Evolutionary conservation across 2,113 vertebrate genomes (phyloP).

Genomic region (Coturnix japonica): DNA sequence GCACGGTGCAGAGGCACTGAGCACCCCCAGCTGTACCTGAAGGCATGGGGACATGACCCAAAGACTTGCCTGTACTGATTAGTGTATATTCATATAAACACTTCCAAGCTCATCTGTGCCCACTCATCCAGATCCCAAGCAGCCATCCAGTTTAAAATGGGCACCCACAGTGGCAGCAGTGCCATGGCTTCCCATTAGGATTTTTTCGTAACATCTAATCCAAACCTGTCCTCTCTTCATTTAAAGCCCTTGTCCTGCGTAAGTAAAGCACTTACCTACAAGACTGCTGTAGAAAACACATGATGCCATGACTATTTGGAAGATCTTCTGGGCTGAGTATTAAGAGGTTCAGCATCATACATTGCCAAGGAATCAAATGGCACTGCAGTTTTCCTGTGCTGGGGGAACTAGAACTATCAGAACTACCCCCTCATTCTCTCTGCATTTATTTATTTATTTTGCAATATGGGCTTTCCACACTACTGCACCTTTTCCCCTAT

Average conservation of each 20-base stretch:
- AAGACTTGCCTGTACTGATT: background rate
- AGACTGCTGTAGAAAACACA: background rate
- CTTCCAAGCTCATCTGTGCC: background rate
- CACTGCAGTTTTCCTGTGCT: background rate
- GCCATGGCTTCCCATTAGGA: background rate
- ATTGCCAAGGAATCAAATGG: background rate
- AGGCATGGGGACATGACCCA: accelerated
- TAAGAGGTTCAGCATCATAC: background rate
- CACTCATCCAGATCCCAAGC: background rate
- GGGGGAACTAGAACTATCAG: background rate
- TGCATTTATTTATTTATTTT: background rate
- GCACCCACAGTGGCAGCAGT: background rate
- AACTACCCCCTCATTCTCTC: background rate
- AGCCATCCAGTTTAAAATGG: background rate
- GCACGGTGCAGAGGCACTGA: background rate
- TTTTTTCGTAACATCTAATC: background rate
- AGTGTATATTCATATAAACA: background rate
- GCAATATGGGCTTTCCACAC: background rate
- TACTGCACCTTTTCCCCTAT: conserved; percentile 1
- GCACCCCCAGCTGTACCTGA: background rate
- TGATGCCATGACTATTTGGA: background rate
- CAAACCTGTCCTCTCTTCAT: background rate
- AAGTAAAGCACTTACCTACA: background rate
- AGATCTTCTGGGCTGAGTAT: background rate
- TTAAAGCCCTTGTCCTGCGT: background rate